Base-by-base conservation (phyloP, 2,113 vertebrate species). In the Vulpes vulpes region DNA sequence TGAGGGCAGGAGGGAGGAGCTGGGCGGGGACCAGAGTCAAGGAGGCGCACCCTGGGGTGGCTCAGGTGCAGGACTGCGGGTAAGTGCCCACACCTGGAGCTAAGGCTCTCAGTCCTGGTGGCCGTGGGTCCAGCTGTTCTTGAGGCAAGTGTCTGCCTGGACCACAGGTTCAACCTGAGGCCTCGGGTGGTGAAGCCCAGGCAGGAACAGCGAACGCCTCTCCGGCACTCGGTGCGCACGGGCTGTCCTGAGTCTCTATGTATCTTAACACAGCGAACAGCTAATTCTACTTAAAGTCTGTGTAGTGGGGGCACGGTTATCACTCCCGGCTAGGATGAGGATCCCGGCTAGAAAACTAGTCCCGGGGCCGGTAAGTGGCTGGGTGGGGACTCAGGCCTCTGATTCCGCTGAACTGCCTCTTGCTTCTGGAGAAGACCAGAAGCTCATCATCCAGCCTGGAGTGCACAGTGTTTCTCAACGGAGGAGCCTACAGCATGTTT, bases 191-290 rank as follows among this genome's bases (percentile, higher is more conserved):
- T n/a, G 85, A 95, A 60, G 64, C 35, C 91, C 38, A 14, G 59
- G 65, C 0, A n/a, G 62, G 65, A 93, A 76, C 0, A 60, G 35
- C 12, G 0, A 74, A 49, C 5, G 6, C 23, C 19, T 51, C 51
- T 57, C 1, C 1, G 60, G 78, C 22, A n/a, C 15, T 81, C n/a
- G n/a, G 4, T 15, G 25, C 0, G 7, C 11, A 64, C 9, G 1
- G 1, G 43, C 71, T 14, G 35, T 27, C 65, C 86, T 51, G 8
- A 82, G 74, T n/a, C 89, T 71, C 60, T 38, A 4, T 0, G 23
- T 30, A 17, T 38, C 16, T 16, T 14, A 90, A 87, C n/a, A 85
- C 38, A 93, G 30, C 35, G 15, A 76, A 57, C 38, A 93, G 30
- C 35, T 17, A 76, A 57, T n/a, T 35, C 88, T 69, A 27, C 11